phyloP scores from a whole-genome alignment of 92 coral and sea anemone species.

The Scolanthus callimorphus region DNA sequence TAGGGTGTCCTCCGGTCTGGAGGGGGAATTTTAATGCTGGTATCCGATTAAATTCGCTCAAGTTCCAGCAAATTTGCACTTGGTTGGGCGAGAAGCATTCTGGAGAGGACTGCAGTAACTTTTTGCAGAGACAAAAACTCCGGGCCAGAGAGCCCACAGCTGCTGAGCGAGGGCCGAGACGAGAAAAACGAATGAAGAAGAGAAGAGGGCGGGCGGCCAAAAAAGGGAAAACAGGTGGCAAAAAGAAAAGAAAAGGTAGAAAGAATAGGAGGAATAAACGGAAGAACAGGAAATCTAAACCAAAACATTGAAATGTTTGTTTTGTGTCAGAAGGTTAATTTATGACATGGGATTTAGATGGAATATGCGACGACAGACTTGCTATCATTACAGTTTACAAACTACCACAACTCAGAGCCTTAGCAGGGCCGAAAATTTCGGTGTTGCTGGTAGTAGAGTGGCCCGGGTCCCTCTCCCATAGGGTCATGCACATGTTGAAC shows the following conservation, averaged over 20 bases:
- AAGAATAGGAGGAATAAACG: conserved; percentile 14
- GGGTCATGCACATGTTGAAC: no score
- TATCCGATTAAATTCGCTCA: conserved; percentile 67
- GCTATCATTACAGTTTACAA: no score
- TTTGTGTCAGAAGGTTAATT: no score
- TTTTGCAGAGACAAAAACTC: background rate
- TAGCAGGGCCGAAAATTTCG: no score
- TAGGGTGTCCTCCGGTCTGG: conserved; percentile 33
- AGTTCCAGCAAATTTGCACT: conserved; percentile 75
- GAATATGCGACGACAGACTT: no score
- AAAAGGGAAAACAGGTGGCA: conserved; percentile 10
- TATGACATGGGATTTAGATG: no score
- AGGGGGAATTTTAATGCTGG: conserved; percentile 81
- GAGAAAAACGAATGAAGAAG: conserved; percentile 1
- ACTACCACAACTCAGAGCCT: no score
- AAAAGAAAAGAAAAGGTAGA: conserved; percentile 1
- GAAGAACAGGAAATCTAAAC: conserved; percentile 4
- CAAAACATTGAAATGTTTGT: no score
- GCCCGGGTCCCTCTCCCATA: no score
- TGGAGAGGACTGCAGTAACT: conserved; percentile 9
- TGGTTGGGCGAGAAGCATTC: conserved; percentile 72
- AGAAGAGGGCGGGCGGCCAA: conserved; percentile 17
- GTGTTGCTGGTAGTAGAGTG: no score
- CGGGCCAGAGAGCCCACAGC: conserved; percentile 10
- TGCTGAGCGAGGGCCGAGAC: background rate